A percentile compares a stretch with the other conserved stretches of the same genome.
These are phyloP conservation scores for Scortum barcoo DNA, from an alignment of 2,113 vertebrate species.

Conservation along the genomic window DNA sequence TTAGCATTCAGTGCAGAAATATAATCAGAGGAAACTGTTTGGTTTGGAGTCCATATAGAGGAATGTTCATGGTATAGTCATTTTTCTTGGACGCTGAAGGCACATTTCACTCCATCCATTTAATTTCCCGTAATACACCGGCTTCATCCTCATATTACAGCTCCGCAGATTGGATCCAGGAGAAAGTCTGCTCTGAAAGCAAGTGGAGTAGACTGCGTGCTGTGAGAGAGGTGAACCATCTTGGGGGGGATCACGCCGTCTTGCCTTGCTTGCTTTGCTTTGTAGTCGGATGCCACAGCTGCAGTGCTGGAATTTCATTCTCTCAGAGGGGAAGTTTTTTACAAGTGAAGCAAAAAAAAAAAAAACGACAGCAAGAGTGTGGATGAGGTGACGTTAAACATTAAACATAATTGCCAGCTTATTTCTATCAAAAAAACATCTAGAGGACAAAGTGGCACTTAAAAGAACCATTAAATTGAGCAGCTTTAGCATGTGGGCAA, in stretches of 20 bases:
- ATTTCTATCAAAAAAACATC: slow-evolving; percentile 7
- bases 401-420: not conserved
- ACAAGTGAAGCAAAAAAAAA: slow-evolving; percentile 40
- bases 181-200: slow-evolving; percentile 36
- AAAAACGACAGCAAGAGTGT: slow-evolving; percentile 20
- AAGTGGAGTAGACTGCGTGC: slow-evolving; percentile 27
- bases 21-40: slow-evolving; percentile 54
- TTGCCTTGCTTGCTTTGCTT: slow-evolving; percentile 47
- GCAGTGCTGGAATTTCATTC: slow-evolving; percentile 72
- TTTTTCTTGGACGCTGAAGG: slow-evolving; percentile 39
- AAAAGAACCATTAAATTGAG: not conserved
- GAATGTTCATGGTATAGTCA: slow-evolving; percentile 19
- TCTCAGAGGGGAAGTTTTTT: slow-evolving; percentile 67
- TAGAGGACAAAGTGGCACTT: not conserved
- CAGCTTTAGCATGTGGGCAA: slow-evolving; percentile 23
- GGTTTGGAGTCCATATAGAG: slow-evolving; percentile 43
- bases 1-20: slow-evolving; percentile 25
- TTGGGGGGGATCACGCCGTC: slow-evolving; percentile 20
- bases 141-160: slow-evolving; percentile 57
- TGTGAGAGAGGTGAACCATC: slow-evolving; percentile 53
- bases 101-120: slow-evolving; percentile 53
- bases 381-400: not conserved
- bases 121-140: slow-evolving; percentile 53
- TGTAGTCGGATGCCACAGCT: slow-evolving; percentile 70
- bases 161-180: slow-evolving; percentile 39